phyloP scores from a whole-genome alignment of 1,140 invertebrate species.

The Bombus picipes region DNA sequence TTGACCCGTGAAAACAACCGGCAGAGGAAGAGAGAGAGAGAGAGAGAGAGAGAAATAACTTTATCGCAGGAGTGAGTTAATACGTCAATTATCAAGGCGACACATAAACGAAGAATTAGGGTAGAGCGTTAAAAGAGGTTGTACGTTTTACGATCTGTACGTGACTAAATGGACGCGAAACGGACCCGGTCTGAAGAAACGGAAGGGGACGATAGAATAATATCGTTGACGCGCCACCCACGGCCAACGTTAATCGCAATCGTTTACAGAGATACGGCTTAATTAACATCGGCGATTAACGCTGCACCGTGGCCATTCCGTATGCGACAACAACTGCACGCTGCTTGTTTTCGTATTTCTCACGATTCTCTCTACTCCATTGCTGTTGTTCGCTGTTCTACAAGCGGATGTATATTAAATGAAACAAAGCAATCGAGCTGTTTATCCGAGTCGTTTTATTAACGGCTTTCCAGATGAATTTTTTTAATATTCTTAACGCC shows the following conservation, averaged over 20 bases:
- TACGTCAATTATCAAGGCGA: conserved; percentile 53
- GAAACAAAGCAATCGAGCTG: background rate
- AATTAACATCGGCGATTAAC: conserved; percentile 69
- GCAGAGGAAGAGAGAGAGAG: background rate
- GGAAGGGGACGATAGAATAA: conserved; percentile 51
- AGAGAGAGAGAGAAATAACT: conserved; percentile 16
- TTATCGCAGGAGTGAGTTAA: conserved; percentile 45
- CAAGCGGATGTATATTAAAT: background rate
- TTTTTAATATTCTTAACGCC: background rate
- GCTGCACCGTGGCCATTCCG: background rate
- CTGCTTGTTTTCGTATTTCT: background rate
- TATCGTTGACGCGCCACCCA: conserved; percentile 42
- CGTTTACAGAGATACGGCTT: conserved; percentile 61
- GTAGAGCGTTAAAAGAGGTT: conserved; percentile 41
- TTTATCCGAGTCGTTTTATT: background rate
- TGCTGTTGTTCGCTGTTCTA: background rate
- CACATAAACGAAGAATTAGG: conserved; percentile 52
- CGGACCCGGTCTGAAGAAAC: conserved; percentile 20
- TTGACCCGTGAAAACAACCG: conserved; percentile 22
- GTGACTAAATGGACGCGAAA: conserved; percentile 41
- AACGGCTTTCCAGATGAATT: background rate
- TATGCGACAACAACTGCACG: conserved; percentile 17
- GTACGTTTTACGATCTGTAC: conserved; percentile 49
- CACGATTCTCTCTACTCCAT: background rate
- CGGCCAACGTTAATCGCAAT: conserved; percentile 56